Percentiles rank a stretch among this genome's conserved stretches.
Evolutionary conservation across 2,113 vertebrate species (phyloP).

Genomic region (Mus musculus): DNA sequence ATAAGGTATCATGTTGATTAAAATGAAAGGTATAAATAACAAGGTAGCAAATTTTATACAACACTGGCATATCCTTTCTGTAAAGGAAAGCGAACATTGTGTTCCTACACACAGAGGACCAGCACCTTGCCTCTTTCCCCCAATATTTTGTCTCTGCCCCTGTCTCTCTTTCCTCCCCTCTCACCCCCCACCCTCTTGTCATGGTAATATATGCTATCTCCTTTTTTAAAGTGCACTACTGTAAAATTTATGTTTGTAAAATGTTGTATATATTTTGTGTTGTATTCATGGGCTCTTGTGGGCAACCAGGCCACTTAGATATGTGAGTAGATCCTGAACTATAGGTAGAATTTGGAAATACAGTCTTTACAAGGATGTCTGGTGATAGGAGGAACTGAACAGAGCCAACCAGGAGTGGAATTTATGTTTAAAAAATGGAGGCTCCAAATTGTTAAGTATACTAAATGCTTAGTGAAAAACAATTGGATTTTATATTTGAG

Average conservation of each 20-base stretch:
- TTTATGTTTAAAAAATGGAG: neutral
- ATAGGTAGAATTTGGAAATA: neutral
- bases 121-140: neutral
- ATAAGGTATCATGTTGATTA: conserved; percentile 30
- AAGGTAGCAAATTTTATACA: conserved; percentile 27
- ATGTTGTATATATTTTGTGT: neutral
- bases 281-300: neutral
- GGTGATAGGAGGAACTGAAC: neutral
- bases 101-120: neutral
- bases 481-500: neutral
- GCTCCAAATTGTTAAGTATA: neutral
- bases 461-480: neutral
- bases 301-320: neutral
- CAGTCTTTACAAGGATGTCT: neutral
- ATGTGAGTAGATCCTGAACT: neutral
- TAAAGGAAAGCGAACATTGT: neutral
- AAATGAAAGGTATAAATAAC: conserved; percentile 44
- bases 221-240: conserved; percentile 33
- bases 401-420: neutral
- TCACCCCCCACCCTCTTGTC: neutral
- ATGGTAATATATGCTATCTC: conserved; percentile 3
- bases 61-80: neutral
- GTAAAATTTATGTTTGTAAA: neutral
- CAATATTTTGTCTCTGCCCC: too few relatives aligned
- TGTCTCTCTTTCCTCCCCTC: neutral